These are phyloP conservation scores for Pangasius djambal DNA, from an alignment of 2,797 vertebrate species.

Conservation along the genomic window DNA sequence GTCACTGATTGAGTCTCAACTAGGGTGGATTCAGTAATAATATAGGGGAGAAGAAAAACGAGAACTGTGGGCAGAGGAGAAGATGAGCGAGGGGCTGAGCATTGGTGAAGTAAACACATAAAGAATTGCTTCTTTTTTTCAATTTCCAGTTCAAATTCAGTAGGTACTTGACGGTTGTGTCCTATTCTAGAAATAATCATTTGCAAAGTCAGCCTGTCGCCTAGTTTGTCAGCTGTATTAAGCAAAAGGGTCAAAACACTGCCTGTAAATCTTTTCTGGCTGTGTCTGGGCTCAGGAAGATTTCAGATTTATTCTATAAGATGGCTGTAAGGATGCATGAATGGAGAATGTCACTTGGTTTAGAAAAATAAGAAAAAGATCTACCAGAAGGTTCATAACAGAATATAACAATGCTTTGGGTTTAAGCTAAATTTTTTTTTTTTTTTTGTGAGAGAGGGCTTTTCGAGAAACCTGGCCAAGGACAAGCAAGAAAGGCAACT, in stretches of 20 bases:
- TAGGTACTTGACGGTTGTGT: not conserved
- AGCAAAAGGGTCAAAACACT: not conserved
- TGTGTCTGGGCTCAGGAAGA: not conserved
- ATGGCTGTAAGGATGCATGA: not conserved
- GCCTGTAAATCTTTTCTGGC: not conserved
- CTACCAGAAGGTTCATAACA: not conserved
- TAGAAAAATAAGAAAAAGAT: not conserved
- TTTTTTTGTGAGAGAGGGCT: too few relatives aligned
- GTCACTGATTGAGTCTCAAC: conserved; percentile 50
- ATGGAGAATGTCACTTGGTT: not conserved
- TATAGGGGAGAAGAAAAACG: not conserved
- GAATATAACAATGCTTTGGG: not conserved
- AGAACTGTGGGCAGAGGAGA: conserved; percentile 10
- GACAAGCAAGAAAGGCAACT: not conserved
- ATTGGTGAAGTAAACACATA: not conserved
- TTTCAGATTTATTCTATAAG: not conserved
- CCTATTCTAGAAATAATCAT: not conserved
- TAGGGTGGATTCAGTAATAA: conserved; percentile 15
- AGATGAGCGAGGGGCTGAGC: conserved; percentile 48
- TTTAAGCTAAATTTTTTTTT: not conserved
- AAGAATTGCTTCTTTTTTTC: not conserved
- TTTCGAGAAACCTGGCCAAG: conserved; percentile 28
- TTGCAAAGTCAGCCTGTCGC: not conserved
- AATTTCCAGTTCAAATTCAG: not conserved
- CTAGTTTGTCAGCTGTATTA: not conserved